Percentiles rank a stretch among this genome's conserved stretches.
These are phyloP conservation scores for Berghia stephanieae DNA, from an alignment of 1,140 invertebrate genomes.

Conservation along the genomic window DNA sequence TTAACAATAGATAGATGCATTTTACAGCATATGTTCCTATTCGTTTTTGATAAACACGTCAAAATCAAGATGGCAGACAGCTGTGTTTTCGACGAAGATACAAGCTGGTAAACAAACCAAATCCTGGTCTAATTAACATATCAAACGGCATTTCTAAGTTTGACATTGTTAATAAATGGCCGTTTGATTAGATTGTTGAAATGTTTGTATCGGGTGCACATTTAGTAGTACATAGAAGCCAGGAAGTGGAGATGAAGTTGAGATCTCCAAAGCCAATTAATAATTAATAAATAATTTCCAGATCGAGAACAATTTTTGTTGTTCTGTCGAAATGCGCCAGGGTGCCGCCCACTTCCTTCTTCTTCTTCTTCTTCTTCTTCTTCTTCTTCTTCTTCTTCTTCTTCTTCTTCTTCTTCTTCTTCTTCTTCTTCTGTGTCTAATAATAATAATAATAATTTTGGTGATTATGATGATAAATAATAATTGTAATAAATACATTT, in stretches of 20 bases:
- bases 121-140: neutral
- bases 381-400: too few relatives aligned
- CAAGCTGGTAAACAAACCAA: conserved; percentile 19
- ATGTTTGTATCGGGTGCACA: neutral
- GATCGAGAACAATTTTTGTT: neutral
- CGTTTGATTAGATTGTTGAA: neutral
- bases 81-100: conserved; percentile 19
- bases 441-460: neutral
- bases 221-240: too few relatives aligned
- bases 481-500: neutral
- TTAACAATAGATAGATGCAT: too few relatives aligned
- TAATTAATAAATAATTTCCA: neutral
- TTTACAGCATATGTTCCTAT: neutral
- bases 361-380: conserved; percentile 2
- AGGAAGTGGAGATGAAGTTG: too few relatives aligned
- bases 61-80: conserved; percentile 23
- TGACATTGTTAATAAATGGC: too few relatives aligned
- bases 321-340: too few relatives aligned
- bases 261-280: neutral
- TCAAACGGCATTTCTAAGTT: too few relatives aligned
- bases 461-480: neutral
- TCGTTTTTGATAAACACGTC: conserved; percentile 30
- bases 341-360: too few relatives aligned
- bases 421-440: neutral
- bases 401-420: conserved; percentile 1